Percentiles rank a stretch among this genome's conserved stretches.
phyloP scores from a whole-genome alignment of 2,888 invertebrate species.

The Yponomeuta evonymella region DNA sequence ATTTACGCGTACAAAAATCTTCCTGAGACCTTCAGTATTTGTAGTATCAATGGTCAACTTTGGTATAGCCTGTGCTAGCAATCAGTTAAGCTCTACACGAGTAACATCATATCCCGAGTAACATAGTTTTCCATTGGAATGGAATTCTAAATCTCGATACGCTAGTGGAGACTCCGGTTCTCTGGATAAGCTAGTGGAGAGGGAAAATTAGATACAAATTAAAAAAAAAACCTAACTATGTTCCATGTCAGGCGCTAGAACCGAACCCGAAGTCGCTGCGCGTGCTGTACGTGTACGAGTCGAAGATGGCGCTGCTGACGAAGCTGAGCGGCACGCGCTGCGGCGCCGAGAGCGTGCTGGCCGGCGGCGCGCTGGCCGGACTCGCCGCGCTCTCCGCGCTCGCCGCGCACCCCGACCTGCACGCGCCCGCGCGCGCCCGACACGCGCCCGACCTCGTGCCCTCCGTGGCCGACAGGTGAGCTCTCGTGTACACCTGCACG shows the following conservation, averaged over 20 bases:
- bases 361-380: conserved; percentile 83
- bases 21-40: too few species aligned
- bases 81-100: too few species aligned
- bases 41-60: too few species aligned
- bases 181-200: too few species aligned
- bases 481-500: background rate
- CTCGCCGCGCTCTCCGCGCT: conserved; percentile 81
- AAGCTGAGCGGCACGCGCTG: conserved; percentile 80
- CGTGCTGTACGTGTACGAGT: conserved; percentile 89
- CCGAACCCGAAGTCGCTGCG: conserved; percentile 81
- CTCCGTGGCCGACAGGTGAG: conserved; percentile 44
- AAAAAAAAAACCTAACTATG: too few species aligned
- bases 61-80: too few species aligned
- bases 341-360: conserved; percentile 83
- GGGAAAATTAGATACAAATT: too few species aligned
- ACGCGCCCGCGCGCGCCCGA: conserved; percentile 31
- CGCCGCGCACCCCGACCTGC: conserved; percentile 83
- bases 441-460: conserved; percentile 50
- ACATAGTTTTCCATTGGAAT: too few species aligned
- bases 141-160: too few species aligned
- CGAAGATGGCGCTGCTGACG: conserved; percentile 87
- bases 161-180: too few species aligned
- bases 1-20: too few species aligned
- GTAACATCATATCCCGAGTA: too few species aligned
- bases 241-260: conserved; percentile 70